Percentiles rank a stretch among this genome's conserved stretches.
Conservation (phyloP, 2,888 invertebrate genomes). For the Rotaria socialis region DNA sequence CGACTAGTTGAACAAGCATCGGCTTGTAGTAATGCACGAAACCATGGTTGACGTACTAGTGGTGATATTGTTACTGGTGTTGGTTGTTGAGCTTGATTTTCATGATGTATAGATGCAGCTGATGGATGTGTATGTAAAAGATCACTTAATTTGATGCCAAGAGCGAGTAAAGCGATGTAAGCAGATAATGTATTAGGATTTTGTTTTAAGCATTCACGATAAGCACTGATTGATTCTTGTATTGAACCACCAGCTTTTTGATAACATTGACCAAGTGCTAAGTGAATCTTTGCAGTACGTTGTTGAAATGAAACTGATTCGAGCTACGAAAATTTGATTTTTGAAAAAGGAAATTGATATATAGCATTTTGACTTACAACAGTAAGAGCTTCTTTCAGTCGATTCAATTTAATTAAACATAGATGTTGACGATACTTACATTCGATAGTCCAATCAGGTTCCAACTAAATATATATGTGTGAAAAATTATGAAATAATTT, state of each 20-base stretch:
- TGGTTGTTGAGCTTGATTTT: constrained; percentile 54
- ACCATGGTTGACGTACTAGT: constrained; percentile 3
- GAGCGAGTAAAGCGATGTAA: constrained; percentile 69
- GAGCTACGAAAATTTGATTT: constrained; percentile 52
- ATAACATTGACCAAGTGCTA: constrained; percentile 72
- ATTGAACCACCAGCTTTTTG: constrained; percentile 68
- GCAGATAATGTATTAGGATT: constrained; percentile 74
- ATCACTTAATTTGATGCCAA: constrained; percentile 65
- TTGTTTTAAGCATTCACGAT: constrained; percentile 73
- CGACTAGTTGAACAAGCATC: neutral
- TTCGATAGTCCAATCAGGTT: neutral
- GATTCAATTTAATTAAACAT: neutral
- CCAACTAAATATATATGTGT: neutral
- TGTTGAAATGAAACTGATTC: constrained; percentile 67
- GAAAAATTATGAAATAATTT: no score
- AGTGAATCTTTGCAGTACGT: constrained; percentile 71
- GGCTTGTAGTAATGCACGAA: neutral
- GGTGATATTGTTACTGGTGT: constrained; percentile 65
- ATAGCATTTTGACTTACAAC: neutral
- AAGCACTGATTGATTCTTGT: constrained; percentile 70
- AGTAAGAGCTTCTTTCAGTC: neutral
- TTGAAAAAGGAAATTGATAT: neutral
- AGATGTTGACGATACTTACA: constrained; percentile 20
- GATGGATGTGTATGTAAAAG: constrained; percentile 19
- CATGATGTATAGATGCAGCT: neutral